Base-by-base conservation (phyloP, 2,113 vertebrate species). In the Leuciscus idus region DNA sequence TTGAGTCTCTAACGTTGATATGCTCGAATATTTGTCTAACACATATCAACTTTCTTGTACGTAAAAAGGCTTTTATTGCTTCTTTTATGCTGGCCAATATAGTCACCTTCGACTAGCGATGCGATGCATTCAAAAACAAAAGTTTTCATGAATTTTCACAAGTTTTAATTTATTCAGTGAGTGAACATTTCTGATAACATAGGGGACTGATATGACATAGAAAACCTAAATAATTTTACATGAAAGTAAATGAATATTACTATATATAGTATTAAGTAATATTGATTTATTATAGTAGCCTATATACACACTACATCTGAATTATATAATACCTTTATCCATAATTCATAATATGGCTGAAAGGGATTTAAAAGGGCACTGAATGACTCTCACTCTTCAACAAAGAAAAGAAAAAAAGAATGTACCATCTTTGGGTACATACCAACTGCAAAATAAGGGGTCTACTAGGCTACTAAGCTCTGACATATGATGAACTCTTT, bases 401-500 rank as follows among this genome's bases (percentile, higher is more conserved):
- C 50, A 52, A 52, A 52, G 4, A 55, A 3, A 8, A 48, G 46
- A 74, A 48, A 75, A 75, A 75, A n/a, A 10, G 7, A n/a, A 39
- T 79, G 28, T 3, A 21, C 39, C 28, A 57, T 81, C 11, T 85
- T 75, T 75, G n/a, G 64, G 10, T 43, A 36, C 6, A 59, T 64
- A 62, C 46, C 30, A 48, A 43, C 28, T 17, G 17, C 13, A 43
- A 83, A n/a, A 77, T 23, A 50, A 78, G 11, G 33, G 72, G 26
- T 15, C 57, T 39, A 59, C 64, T 62, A 43, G 80, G 26, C 39
- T 21, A 59, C 64, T 62, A 43, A 84, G 26, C 39, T 21, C 50
- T 87, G 76, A 84, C 52, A 36, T 79, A 36, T 12, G 66, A 84
- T 79, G 74, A 78, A 78, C 55, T 59, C 86, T 72, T 62, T 57